Percentiles rank a stretch among this genome's conserved stretches.
Conservation (phyloP, 2,113 vertebrate genomes). For the Colaptes auratus region DNA sequence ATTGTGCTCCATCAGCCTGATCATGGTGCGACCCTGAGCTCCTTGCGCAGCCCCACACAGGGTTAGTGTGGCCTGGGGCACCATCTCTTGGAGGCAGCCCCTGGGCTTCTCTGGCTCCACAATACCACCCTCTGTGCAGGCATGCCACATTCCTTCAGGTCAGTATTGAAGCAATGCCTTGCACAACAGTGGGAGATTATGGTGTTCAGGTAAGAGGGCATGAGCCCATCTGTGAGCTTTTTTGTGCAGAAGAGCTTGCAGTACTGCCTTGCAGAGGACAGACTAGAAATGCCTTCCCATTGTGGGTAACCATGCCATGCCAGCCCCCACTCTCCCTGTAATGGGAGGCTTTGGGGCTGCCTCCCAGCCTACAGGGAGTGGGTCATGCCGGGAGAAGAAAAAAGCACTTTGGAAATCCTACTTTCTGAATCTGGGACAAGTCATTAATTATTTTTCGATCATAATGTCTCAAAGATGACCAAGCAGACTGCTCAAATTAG, state of each 20-base stretch:
- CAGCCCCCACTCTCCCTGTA: background rate
- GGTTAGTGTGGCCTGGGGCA: background rate
- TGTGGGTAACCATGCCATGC: rapidly evolving
- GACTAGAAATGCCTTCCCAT: background rate
- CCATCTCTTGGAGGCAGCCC: background rate
- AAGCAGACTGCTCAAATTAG: background rate
- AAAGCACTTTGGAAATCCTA: background rate
- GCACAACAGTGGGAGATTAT: rapidly evolving
- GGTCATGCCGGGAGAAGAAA: background rate
- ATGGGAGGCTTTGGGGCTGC: background rate
- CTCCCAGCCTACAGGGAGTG: background rate
- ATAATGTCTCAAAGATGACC: background rate
- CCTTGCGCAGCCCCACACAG: background rate
- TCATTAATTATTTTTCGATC: background rate
- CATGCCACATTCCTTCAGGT: rapidly evolving
- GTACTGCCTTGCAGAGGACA: background rate
- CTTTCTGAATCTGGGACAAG: background rate
- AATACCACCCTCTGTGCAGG: background rate
- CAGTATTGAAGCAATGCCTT: background rate
- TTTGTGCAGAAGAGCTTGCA: background rate
- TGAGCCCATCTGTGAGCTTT: background rate
- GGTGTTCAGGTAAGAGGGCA: background rate
- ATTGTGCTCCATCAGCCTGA: background rate
- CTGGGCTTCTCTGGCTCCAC: background rate
- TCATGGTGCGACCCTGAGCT: background rate